Percentiles rank a stretch among this genome's conserved stretches.
Evolutionary conservation across 1,140 invertebrate species (phyloP).

Genomic region (Helicorthomorpha holstii): DNA sequence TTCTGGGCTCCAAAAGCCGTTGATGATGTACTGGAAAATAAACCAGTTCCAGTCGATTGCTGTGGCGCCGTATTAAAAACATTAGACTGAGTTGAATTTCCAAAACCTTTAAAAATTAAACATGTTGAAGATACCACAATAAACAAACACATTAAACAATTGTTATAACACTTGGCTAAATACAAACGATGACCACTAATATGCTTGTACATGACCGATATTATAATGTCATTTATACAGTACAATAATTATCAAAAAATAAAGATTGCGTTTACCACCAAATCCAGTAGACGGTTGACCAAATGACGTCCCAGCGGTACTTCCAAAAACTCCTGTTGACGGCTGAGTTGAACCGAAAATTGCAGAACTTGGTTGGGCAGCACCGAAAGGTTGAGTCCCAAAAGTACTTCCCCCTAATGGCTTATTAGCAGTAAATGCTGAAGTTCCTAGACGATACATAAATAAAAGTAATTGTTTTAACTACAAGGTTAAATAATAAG

Average conservation of each 20-base stretch:
- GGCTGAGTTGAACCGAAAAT: neutral
- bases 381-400: constrained; percentile 2
- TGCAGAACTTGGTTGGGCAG: neutral
- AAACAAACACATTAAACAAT: no score
- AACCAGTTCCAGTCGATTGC: neutral
- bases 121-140: neutral
- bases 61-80: neutral
- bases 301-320: neutral
- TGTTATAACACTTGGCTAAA: no score
- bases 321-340: constrained; percentile 1
- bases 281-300: constrained; percentile 4
- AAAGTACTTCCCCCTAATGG: constrained; percentile 1
- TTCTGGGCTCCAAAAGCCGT: constrained; percentile 8
- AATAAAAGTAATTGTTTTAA: neutral
- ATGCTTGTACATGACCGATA: neutral
- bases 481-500: neutral
- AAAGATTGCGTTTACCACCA: constrained; percentile 2
- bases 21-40: neutral
- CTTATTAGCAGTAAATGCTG: constrained; percentile 5
- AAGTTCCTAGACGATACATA: neutral
- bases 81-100: neutral
- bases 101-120: neutral
- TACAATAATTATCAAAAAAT: neutral
- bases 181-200: neutral
- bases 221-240: neutral